These are phyloP conservation scores for Pipistrellus nathusii DNA, from an alignment of 2,797 vertebrate genomes.

Conservation along the genomic window DNA sequence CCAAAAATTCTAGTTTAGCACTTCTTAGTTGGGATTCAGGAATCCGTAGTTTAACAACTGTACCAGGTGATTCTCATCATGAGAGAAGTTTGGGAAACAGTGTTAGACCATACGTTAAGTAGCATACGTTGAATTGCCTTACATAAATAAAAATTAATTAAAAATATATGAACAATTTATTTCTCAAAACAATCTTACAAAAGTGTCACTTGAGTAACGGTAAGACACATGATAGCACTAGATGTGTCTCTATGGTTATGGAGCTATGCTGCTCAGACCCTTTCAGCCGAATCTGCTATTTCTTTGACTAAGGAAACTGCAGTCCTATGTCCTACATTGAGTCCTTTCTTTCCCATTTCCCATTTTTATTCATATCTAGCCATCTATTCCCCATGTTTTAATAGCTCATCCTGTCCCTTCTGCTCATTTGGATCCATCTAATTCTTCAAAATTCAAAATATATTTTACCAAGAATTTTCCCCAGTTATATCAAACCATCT, in stretches of 20 bases:
- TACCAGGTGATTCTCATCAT: too few relatives aligned
- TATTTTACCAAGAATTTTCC: background rate
- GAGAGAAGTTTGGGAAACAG: too few relatives aligned
- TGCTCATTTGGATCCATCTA: background rate
- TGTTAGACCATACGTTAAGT: background rate
- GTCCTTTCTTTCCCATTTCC: background rate
- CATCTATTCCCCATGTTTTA: background rate
- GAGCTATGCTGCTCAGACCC: background rate
- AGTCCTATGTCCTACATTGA: background rate
- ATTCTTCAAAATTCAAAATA: background rate
- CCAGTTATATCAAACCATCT: background rate
- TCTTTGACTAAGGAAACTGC: background rate
- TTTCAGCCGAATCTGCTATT: background rate
- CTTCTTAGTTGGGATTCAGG: too few relatives aligned
- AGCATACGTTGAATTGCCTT: background rate
- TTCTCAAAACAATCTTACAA: conserved; percentile 1
- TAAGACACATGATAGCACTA: background rate
- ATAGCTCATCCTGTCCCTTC: background rate
- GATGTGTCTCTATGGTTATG: background rate
- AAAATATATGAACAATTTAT: background rate
- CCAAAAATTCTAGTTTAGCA: too few relatives aligned
- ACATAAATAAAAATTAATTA: conserved; percentile 3
- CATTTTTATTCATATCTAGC: background rate
- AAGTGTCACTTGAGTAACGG: background rate
- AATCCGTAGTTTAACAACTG: too few relatives aligned